Conservation (phyloP, 1,140 invertebrate species). For the Leptinotarsa texana region DNA sequence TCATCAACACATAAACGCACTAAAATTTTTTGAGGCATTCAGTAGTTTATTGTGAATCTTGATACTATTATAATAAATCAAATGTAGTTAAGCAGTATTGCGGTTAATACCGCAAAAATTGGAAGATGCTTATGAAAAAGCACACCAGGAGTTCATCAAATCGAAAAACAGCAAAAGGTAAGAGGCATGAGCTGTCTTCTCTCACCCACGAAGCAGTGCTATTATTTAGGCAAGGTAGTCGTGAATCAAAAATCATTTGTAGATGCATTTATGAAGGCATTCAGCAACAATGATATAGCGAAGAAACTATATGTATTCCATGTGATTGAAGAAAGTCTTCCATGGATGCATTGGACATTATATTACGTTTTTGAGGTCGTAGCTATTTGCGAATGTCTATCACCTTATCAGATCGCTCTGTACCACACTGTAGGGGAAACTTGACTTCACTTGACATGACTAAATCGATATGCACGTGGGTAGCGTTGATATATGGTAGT, state of each 20-base stretch:
- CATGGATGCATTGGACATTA: background rate
- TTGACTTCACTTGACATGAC: too few relatives aligned
- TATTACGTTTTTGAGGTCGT: too few relatives aligned
- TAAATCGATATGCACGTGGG: too few relatives aligned
- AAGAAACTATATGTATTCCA: constrained; percentile 7
- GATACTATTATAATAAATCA: too few relatives aligned
- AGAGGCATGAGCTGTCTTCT: background rate
- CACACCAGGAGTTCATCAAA: background rate
- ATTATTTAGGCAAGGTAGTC: background rate
- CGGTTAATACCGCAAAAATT: background rate
- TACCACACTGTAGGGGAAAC: too few relatives aligned
- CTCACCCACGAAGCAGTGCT: background rate
- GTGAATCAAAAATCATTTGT: constrained; percentile 1
- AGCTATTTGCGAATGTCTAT: too few relatives aligned
- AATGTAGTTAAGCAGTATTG: background rate
- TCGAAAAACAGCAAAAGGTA: background rate
- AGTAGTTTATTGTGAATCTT: too few relatives aligned
- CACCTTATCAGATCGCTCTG: too few relatives aligned
- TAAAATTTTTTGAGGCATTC: too few relatives aligned
- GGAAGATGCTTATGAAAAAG: background rate
- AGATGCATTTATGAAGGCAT: constrained; percentile 21
- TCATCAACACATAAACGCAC: too few relatives aligned
- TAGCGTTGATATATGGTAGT: too few relatives aligned
- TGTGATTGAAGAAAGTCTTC: background rate
- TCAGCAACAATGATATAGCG: background rate